A percentile compares a stretch with the other conserved stretches of the same genome.
Evolutionary conservation across 2,888 invertebrate species (phyloP).

Genomic region (Aromia moschata): DNA sequence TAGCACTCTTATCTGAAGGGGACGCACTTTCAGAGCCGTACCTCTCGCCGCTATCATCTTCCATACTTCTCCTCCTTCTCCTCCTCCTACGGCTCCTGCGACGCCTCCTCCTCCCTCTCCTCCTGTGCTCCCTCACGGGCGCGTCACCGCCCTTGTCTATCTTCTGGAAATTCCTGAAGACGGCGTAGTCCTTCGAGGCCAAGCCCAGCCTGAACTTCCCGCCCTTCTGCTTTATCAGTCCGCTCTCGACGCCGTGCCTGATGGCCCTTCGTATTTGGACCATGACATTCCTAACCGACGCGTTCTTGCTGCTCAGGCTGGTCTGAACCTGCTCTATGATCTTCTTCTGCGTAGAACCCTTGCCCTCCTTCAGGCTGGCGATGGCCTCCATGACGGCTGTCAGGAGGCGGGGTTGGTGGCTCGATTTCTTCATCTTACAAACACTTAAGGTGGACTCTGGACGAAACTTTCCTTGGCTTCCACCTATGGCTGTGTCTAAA

Average conservation of each 20-base stretch:
- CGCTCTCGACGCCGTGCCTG: conserved; percentile 37
- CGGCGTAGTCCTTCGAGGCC: conserved; percentile 37
- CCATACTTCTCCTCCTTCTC: conserved; percentile 20
- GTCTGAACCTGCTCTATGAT: conserved; percentile 42
- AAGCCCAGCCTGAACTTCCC: conserved; percentile 45
- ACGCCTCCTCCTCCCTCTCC: conserved; percentile 27
- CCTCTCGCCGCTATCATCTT: background rate
- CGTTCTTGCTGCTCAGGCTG: conserved; percentile 27
- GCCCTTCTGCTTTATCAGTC: conserved; percentile 37
- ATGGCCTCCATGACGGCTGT: conserved; percentile 48
- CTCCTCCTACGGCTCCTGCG: conserved; percentile 29
- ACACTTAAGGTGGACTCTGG: background rate
- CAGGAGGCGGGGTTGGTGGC: conserved; percentile 38
- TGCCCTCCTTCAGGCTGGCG: conserved; percentile 41
- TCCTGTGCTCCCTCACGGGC: conserved; percentile 20
- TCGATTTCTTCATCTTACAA: conserved; percentile 4
- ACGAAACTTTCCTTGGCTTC: conserved; percentile 19
- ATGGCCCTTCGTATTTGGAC: conserved; percentile 45
- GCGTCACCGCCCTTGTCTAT: conserved; percentile 23
- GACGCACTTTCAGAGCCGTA: background rate
- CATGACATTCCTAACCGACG: conserved; percentile 35
- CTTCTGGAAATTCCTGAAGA: conserved; percentile 34
- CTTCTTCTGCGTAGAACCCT: conserved; percentile 44
- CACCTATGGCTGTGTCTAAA: conserved; percentile 17
- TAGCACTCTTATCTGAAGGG: background rate